phyloP scores from a whole-genome alignment of 37 sponge, comb jelly and placozoan species.

The Cladorhizidae sp. region DNA sequence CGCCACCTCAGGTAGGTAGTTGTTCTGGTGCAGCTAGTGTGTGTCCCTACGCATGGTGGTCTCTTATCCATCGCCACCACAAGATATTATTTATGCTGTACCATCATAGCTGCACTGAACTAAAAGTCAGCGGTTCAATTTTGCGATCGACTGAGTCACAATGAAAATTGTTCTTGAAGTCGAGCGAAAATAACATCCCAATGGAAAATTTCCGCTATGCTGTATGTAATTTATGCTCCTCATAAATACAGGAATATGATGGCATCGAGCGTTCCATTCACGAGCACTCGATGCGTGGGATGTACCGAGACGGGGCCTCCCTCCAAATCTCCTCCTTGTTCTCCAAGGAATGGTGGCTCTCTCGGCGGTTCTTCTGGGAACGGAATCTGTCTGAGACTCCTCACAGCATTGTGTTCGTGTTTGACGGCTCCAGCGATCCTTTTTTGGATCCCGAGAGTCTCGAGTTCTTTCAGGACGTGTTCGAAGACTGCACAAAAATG shows the following conservation, averaged over 20 bases:
- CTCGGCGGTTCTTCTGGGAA: constrained; percentile 87
- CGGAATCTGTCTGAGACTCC: constrained; percentile 67
- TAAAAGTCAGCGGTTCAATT: no score
- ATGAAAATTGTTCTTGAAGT: no score
- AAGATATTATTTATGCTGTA: no score
- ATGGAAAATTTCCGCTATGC: no score
- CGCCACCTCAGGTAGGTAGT: no score
- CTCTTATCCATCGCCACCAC: no score
- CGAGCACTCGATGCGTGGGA: constrained; percentile 75
- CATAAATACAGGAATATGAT: constrained; percentile 75
- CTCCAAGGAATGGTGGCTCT: constrained; percentile 83
- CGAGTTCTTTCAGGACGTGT: constrained; percentile 77
- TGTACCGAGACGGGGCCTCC: constrained; percentile 79
- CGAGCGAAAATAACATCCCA: no score
- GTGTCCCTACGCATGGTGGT: no score
- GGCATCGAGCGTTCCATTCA: constrained; percentile 63
- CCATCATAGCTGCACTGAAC: no score
- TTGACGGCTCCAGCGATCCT: constrained; percentile 92
- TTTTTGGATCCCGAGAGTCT: constrained; percentile 86
- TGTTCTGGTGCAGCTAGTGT: no score
- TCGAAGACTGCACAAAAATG: constrained; percentile 72
- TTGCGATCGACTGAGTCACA: no score
- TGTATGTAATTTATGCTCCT: no score
- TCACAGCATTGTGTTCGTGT: constrained; percentile 94
- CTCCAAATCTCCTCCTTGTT: constrained; percentile 44